A percentile compares a stretch with the other conserved stretches of the same genome.
Conservation (phyloP, 2,888 invertebrate genomes). For the Dryococelus australis region DNA sequence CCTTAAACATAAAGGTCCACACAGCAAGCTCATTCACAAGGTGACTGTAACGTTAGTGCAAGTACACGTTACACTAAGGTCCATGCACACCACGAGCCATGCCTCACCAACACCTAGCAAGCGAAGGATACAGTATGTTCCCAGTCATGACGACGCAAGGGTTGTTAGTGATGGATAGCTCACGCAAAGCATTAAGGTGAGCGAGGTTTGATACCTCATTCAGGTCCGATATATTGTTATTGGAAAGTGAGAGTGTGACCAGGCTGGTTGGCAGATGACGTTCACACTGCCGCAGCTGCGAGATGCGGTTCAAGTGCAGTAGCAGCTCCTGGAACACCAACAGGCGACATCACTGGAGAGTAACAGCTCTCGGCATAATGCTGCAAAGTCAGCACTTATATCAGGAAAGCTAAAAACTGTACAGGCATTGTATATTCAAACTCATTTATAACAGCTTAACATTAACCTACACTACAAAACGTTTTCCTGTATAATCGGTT, state of each 20-base stretch:
- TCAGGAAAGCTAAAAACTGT: background rate
- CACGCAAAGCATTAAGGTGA: conserved; percentile 77
- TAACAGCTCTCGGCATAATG: background rate
- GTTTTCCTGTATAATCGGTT: too few species aligned
- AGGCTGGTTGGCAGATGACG: conserved; percentile 80
- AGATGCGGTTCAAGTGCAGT: conserved; percentile 85
- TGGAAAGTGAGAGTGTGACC: conserved; percentile 77
- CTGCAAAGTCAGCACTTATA: too few species aligned
- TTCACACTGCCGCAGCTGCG: conserved; percentile 82
- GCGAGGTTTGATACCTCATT: conserved; percentile 86
- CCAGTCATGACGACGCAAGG: conserved; percentile 84
- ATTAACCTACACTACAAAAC: too few species aligned
- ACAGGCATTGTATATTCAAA: background rate
- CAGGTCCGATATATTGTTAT: conserved; percentile 84
- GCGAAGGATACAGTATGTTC: conserved; percentile 68
- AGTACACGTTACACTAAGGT: conserved; percentile 2
- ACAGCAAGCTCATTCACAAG: too few species aligned
- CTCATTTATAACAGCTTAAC: too few species aligned
- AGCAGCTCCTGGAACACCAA: conserved; percentile 73
- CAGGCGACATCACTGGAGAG: background rate
- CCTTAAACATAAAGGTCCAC: too few species aligned
- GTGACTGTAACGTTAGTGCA: background rate
- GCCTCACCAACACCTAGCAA: conserved; percentile 4
- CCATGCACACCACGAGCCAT: background rate
- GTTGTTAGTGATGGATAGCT: conserved; percentile 83